A percentile compares a stretch with the other conserved stretches of the same genome.
These are phyloP conservation scores for Dipodomys spectabilis DNA, from an alignment of 2,113 vertebrate species.

Conservation along the genomic window DNA sequence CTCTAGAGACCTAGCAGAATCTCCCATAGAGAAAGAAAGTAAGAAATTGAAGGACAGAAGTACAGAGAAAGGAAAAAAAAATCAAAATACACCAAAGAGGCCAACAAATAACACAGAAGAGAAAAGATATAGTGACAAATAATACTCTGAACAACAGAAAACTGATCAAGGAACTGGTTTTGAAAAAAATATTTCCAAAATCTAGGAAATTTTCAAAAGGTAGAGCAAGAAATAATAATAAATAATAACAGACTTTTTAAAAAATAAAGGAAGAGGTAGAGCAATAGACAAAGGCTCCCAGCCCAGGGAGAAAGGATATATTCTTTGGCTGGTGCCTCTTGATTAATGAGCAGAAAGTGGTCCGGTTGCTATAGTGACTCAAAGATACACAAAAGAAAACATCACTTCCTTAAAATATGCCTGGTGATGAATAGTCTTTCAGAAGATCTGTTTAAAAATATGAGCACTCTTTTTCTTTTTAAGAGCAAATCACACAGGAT, in stretches of 20 bases:
- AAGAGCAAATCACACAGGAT: constrained; percentile 66
- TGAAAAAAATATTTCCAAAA: constrained; percentile 64
- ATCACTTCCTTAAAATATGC: constrained; percentile 77
- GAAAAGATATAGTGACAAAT: not conserved
- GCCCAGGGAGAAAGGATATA: not conserved
- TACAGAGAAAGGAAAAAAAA: not conserved
- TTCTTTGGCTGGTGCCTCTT: constrained; percentile 54
- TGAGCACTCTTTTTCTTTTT: constrained; percentile 62
- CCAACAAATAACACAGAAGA: not conserved
- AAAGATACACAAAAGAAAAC: constrained; percentile 79
- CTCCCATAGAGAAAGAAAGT: not conserved
- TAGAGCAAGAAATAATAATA: not conserved
- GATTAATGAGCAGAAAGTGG: constrained; percentile 79
- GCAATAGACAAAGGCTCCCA: constrained; percentile 36
- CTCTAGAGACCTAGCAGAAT: constrained; percentile 29
- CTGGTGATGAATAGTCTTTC: constrained; percentile 80
- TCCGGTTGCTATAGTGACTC: constrained; percentile 71
- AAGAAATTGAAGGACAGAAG: constrained; percentile 41
- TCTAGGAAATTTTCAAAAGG: constrained; percentile 32
- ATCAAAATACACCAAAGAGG: not conserved
- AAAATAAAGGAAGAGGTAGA: not conserved
- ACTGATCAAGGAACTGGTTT: constrained; percentile 24
- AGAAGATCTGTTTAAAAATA: constrained; percentile 74
- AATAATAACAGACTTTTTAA: no score
- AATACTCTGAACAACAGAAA: constrained; percentile 21